Percentiles rank a stretch among this genome's conserved stretches.
Conservation (phyloP, 2,888 invertebrate species). For the Celastrina argiolus region DNA sequence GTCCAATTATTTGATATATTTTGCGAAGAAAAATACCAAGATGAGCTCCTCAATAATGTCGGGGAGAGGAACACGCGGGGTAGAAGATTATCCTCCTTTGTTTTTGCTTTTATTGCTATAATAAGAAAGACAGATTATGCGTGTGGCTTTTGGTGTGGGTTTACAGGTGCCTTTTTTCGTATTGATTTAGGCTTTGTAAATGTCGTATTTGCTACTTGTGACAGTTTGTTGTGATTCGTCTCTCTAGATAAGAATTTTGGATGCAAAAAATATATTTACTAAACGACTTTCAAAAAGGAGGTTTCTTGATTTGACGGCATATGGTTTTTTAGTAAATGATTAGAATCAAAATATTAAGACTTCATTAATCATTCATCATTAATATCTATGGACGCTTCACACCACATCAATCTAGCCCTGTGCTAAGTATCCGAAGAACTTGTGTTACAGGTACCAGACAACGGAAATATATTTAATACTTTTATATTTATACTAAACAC, state of each 20-base stretch:
- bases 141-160: background rate
- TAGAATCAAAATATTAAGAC: too few relatives aligned
- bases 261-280: too few relatives aligned
- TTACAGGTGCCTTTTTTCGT: background rate
- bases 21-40: background rate
- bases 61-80: background rate
- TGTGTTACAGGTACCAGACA: too few relatives aligned
- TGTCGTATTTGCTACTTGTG: background rate
- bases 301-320: too few relatives aligned
- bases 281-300: too few relatives aligned
- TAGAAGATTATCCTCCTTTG: constrained; percentile 14
- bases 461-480: too few relatives aligned
- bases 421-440: too few relatives aligned
- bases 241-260: background rate
- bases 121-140: constrained; percentile 18
- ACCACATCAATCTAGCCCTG: too few relatives aligned
- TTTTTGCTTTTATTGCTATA: constrained; percentile 13
- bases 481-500: too few relatives aligned
- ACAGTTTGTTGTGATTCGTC: background rate
- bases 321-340: too few relatives aligned
- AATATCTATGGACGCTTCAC: too few relatives aligned
- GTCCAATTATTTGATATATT: constrained; percentile 5
- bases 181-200: background rate
- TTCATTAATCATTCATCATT: too few relatives aligned
- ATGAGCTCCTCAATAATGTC: background rate